Evolutionary conservation across 2,888 invertebrate species (phyloP).

Genomic region (Stenodema calcarata): DNA sequence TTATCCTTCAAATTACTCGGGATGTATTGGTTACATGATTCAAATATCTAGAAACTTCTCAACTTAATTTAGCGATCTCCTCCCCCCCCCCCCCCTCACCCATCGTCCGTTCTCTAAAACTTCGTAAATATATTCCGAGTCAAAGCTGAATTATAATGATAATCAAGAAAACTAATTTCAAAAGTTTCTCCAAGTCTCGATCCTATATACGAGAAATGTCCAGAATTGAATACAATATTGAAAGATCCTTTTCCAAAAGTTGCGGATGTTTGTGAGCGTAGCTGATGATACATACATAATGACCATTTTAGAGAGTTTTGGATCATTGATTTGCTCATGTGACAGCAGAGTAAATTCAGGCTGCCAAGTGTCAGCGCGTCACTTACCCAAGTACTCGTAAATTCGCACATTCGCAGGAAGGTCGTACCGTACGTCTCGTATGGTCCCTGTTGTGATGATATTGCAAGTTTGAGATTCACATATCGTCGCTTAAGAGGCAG

Average conservation of each 20-base stretch:
- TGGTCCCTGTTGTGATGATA: too few relatives aligned
- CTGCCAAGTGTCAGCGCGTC: too few relatives aligned
- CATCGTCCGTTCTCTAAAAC: slow-evolving; percentile 17
- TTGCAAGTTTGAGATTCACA: too few relatives aligned
- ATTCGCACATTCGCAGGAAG: too few relatives aligned
- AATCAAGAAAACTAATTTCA: slow-evolving; percentile 47
- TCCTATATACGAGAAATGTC: slow-evolving; percentile 1
- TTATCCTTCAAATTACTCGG: slow-evolving; percentile 47
- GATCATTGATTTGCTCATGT: too few relatives aligned
- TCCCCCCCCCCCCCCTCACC: background rate
- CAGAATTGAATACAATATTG: slow-evolving; percentile 20
- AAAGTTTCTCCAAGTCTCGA: background rate
- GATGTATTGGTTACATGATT: slow-evolving; percentile 49
- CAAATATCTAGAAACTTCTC: slow-evolving; percentile 48
- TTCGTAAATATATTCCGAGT: slow-evolving; percentile 46
- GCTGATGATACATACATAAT: background rate
- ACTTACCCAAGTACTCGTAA: too few relatives aligned
- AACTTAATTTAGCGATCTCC: slow-evolving; percentile 42
- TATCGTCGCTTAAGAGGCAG: too few relatives aligned
- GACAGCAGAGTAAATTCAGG: background rate
- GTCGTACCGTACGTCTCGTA: too few relatives aligned
- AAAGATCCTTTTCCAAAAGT: background rate
- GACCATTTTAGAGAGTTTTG: background rate
- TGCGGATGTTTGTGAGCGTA: background rate
- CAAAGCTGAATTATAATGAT: slow-evolving; percentile 46